Percentiles rank a stretch among this genome's conserved stretches.
These are phyloP conservation scores for Micromesistius poutassou DNA, from an alignment of 2,797 vertebrate genomes.

Conservation along the genomic window DNA sequence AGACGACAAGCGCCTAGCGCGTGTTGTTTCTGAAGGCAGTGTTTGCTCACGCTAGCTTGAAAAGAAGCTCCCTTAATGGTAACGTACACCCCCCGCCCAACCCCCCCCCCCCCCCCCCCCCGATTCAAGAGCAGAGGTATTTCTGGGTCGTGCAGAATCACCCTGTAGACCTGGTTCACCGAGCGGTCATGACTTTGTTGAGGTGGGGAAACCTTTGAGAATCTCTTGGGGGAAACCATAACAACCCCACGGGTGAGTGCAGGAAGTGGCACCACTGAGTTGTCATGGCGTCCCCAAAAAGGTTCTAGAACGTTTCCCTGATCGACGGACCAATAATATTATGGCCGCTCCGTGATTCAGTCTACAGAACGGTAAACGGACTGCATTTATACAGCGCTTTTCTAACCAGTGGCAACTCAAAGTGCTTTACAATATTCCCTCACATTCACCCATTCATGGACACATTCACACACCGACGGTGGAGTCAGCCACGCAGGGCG, in stretches of 20 bases:
- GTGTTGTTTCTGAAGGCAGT: constrained; percentile 16
- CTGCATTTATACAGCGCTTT: no score
- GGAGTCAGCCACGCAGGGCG: no score
- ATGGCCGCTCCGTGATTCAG: background rate
- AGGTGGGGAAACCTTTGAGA: background rate
- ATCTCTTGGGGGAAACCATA: background rate
- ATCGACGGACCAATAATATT: no score
- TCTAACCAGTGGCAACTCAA: no score
- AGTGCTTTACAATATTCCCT: no score
- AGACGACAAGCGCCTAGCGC: constrained; percentile 32
- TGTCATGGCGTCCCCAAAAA: background rate
- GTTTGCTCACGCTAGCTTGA: background rate
- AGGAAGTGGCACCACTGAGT: background rate
- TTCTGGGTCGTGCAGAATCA: background rate
- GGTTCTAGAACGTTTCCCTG: background rate
- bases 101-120: background rate
- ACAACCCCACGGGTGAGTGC: background rate
- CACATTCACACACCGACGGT: no score
- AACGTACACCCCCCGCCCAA: background rate
- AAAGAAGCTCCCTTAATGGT: background rate
- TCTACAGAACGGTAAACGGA: background rate
- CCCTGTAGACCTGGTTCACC: background rate
- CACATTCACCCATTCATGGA: no score
- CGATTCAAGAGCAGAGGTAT: background rate
- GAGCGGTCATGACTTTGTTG: background rate